These are phyloP conservation scores for Marcusenius ussheri DNA, from an alignment of 2,113 vertebrate species.

Conservation along the genomic window DNA sequence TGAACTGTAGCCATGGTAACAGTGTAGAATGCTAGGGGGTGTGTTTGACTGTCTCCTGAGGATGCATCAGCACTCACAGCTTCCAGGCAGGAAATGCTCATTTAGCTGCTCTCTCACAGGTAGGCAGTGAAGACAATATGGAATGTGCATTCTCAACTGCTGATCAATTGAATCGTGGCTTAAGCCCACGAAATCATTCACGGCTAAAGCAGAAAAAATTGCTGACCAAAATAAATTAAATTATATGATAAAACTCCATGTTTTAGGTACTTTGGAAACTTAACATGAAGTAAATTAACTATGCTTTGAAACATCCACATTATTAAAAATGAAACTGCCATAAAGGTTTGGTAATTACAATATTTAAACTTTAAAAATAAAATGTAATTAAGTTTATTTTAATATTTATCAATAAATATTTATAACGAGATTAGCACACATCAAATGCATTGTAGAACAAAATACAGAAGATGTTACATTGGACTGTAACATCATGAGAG, in stretches of 20 bases:
- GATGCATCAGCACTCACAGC: neutral
- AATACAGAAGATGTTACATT: neutral
- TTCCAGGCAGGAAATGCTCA: neutral
- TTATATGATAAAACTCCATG: neutral
- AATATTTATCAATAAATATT: neutral
- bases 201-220: neutral
- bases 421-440: neutral
- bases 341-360: neutral
- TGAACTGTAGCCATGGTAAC: conserved; percentile 11
- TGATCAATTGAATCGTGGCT: neutral
- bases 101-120: neutral
- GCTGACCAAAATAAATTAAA: neutral
- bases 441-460: neutral
- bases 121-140: neutral
- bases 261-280: neutral
- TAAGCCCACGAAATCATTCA: neutral
- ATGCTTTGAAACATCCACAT: neutral
- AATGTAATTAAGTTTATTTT: neutral
- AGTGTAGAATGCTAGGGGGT: neutral
- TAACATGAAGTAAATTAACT: neutral
- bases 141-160: neutral
- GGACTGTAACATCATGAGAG: neutral
- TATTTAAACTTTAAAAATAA: neutral
- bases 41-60: neutral
- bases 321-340: neutral